Evolutionary conservation across 2,113 vertebrate genomes (phyloP).

Genomic region (Platichthys stellatus): DNA sequence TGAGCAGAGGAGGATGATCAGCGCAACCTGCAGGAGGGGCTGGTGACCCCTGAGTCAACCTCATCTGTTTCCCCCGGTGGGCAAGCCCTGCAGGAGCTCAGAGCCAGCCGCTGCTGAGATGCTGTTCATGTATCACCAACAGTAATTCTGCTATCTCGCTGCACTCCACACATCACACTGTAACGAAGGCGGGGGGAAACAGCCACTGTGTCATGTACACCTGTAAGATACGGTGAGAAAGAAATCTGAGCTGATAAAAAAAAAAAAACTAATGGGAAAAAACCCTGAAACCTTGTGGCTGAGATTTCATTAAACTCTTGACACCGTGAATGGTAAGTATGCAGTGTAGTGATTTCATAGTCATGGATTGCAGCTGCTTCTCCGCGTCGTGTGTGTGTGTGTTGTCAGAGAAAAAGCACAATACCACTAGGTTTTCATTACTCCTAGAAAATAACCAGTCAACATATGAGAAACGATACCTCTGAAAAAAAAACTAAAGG

Average conservation of each 20-base stretch:
- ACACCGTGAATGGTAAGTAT: conserved; percentile 46
- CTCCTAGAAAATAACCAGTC: conserved; percentile 62
- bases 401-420: not conserved
- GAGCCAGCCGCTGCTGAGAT: conserved; percentile 27
- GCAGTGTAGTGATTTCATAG: conserved; percentile 33
- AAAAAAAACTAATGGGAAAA: conserved; percentile 24
- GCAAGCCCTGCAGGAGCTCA: conserved; percentile 40
- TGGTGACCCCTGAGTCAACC: conserved; percentile 60
- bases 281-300: conserved; percentile 4
- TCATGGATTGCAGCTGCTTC: conserved; percentile 34
- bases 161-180: conserved; percentile 33
- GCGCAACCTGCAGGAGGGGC: conserved; percentile 37
- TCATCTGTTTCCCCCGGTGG: conserved; percentile 59
- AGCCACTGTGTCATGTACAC: conserved; percentile 26
- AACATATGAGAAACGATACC: conserved; percentile 45
- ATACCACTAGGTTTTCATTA: conserved; percentile 33
- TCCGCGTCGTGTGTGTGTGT: conserved; percentile 2
- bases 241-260: conserved; percentile 25
- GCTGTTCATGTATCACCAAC: conserved; percentile 53
- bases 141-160: conserved; percentile 34
- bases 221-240: conserved; percentile 26
- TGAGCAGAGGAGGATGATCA: conserved; percentile 45
- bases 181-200: not conserved
- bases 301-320: conserved; percentile 43
- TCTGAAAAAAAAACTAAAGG: conserved; percentile 28